Percentiles rank a stretch among this genome's conserved stretches.
These are phyloP conservation scores for Gymnocypris eckloni DNA, from an alignment of 2,797 vertebrate genomes.

Conservation along the genomic window DNA sequence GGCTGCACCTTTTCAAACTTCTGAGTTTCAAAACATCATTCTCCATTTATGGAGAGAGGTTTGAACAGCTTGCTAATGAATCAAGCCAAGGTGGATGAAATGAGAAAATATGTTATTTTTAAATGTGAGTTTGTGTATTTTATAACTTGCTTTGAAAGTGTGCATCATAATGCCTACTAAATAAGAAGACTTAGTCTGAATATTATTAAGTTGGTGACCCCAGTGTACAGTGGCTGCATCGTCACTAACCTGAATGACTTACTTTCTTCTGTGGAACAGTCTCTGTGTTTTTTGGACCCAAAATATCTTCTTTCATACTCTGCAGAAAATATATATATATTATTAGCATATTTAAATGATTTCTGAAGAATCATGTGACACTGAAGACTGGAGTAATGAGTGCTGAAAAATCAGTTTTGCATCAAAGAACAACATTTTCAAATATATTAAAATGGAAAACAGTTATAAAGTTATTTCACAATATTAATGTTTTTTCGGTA, in stretches of 20 bases:
- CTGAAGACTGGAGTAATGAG: not conserved
- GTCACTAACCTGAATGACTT: not conserved
- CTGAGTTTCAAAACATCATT: conserved; percentile 30
- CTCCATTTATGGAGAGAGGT: conserved; percentile 29
- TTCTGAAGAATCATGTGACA: not conserved
- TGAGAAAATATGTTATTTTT: not conserved
- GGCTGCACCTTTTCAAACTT: conserved; percentile 32
- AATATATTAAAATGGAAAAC: conserved; percentile 2
- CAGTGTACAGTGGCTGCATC: not conserved
- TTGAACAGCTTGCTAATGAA: conserved; percentile 32
- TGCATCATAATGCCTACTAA: not conserved
- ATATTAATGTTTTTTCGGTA: not conserved
- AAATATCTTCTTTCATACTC: not conserved
- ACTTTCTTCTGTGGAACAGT: not conserved
- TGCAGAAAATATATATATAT: not conserved
- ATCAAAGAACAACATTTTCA: not conserved
- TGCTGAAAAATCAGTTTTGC: not conserved
- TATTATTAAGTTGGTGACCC: not conserved
- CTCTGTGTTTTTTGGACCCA: not conserved
- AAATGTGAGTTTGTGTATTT: not conserved
- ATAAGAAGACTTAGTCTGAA: conserved; percentile 1
- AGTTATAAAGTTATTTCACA: not conserved
- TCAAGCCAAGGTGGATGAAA: conserved; percentile 13
- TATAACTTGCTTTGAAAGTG: not conserved
- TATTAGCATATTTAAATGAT: not conserved